Percentiles rank a stretch among this genome's conserved stretches.
Conservation (phyloP, 2,888 invertebrate species). For the Lasioglossum malachurum region DNA sequence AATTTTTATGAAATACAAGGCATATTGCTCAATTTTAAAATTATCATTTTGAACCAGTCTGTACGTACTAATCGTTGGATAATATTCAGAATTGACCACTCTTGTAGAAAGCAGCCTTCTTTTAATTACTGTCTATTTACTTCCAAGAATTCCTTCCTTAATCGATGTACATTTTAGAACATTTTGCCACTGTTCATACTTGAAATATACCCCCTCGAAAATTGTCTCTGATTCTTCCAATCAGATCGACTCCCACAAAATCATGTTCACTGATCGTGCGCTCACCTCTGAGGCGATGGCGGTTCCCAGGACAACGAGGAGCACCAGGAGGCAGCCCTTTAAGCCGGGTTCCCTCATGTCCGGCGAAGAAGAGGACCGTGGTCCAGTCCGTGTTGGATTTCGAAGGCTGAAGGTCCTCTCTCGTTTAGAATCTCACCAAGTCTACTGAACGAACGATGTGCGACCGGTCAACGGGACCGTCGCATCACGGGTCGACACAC, state of each 20-base stretch:
- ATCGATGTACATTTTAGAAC: not conserved
- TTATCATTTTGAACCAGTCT: no score
- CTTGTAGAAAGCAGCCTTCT: no score
- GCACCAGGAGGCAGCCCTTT: not conserved
- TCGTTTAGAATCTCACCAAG: not conserved
- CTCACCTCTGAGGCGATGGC: not conserved
- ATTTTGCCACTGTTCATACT: not conserved
- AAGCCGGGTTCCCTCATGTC: constrained; percentile 10
- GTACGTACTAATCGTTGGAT: not conserved
- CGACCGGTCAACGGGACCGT: not conserved
- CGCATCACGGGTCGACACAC: not conserved
- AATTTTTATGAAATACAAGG: no score
- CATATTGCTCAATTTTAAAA: not conserved
- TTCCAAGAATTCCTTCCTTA: not conserved
- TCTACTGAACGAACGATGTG: not conserved
- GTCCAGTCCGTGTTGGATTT: not conserved
- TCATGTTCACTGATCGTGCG: not conserved
- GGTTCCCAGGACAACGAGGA: constrained; percentile 23
- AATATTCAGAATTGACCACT: not conserved
- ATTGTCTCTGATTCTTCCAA: no score
- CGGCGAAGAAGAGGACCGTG: constrained; percentile 4
- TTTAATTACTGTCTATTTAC: no score
- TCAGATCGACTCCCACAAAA: not conserved
- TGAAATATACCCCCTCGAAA: not conserved
- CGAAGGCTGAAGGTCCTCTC: not conserved